phyloP scores from a whole-genome alignment of 2,888 invertebrate genomes.

The Apeira syringaria region DNA sequence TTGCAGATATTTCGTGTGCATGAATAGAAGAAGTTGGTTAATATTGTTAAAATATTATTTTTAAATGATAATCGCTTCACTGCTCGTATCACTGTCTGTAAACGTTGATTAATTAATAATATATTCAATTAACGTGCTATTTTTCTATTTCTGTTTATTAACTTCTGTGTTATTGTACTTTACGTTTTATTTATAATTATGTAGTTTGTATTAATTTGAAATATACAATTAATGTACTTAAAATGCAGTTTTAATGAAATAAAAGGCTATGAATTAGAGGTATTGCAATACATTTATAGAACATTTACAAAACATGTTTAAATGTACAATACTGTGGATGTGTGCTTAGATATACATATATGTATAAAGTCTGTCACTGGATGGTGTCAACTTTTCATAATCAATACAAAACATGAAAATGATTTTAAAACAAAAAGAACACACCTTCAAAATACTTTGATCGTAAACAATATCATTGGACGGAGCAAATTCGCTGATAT shows the following conservation, averaged over 20 bases:
- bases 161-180: not conserved
- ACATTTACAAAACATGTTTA: slow-evolving; percentile 56
- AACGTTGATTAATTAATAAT: no score
- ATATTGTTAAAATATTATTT: no score
- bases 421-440: slow-evolving; percentile 9
- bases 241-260: slow-evolving; percentile 20
- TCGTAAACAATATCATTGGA: slow-evolving; percentile 56
- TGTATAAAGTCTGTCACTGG: slow-evolving; percentile 35
- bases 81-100: no score
- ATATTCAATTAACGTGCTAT: not conserved
- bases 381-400: slow-evolving; percentile 33
- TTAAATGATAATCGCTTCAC: no score
- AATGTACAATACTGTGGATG: slow-evolving; percentile 54
- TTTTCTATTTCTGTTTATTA: not conserved
- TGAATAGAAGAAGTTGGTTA: no score
- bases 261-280: slow-evolving; percentile 49
- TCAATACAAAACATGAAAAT: slow-evolving; percentile 2
- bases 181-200: not conserved
- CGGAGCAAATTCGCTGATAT: slow-evolving; percentile 70
- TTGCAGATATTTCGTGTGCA: no score
- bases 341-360: slow-evolving; percentile 30
- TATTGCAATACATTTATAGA: slow-evolving; percentile 56
- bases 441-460: slow-evolving; percentile 24
- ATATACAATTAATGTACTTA: slow-evolving; percentile 10
- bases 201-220: slow-evolving; percentile 2